Evolutionary conservation across 1,140 invertebrate genomes (phyloP).

Genomic region (Amyelois transitella): DNA sequence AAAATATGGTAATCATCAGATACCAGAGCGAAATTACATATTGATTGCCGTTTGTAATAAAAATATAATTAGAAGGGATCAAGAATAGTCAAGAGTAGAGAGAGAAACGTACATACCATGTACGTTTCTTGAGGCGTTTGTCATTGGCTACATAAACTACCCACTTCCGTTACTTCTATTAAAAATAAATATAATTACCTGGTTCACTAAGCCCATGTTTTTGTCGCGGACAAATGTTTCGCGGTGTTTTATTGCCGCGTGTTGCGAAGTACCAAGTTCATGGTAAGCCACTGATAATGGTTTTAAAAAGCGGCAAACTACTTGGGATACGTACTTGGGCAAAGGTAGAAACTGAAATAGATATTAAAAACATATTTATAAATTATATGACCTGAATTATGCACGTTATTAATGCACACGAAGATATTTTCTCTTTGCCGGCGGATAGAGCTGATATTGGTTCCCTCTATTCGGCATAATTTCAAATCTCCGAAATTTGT

Average conservation of each 20-base stretch:
- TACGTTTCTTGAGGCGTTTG: too few relatives aligned
- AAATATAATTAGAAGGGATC: too few relatives aligned
- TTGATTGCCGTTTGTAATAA: background rate
- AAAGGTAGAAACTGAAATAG: slow-evolving; percentile 79
- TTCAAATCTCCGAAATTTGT: too few relatives aligned
- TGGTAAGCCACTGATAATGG: slow-evolving; percentile 93
- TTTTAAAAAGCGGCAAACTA: slow-evolving; percentile 92
- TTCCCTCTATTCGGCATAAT: too few relatives aligned
- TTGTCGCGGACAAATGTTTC: slow-evolving; percentile 90
- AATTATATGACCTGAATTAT: too few relatives aligned
- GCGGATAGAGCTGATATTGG: too few relatives aligned
- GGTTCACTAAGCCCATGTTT: slow-evolving; percentile 87
- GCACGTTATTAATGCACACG: too few relatives aligned
- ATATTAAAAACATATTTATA: background rate
- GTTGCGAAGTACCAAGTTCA: slow-evolving; percentile 90
- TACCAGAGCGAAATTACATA: background rate
- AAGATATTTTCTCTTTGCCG: too few relatives aligned
- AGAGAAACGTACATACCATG: too few relatives aligned
- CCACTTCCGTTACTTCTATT: background rate
- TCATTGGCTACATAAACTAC: too few relatives aligned
- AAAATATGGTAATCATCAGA: slow-evolving; percentile 14
- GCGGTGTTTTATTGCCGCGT: slow-evolving; percentile 86
- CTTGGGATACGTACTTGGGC: slow-evolving; percentile 94
- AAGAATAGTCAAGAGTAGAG: too few relatives aligned
- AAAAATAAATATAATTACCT: slow-evolving; percentile 61